Base-by-base conservation (phyloP, 2,113 vertebrate species). In the Proteles cristata region DNA sequence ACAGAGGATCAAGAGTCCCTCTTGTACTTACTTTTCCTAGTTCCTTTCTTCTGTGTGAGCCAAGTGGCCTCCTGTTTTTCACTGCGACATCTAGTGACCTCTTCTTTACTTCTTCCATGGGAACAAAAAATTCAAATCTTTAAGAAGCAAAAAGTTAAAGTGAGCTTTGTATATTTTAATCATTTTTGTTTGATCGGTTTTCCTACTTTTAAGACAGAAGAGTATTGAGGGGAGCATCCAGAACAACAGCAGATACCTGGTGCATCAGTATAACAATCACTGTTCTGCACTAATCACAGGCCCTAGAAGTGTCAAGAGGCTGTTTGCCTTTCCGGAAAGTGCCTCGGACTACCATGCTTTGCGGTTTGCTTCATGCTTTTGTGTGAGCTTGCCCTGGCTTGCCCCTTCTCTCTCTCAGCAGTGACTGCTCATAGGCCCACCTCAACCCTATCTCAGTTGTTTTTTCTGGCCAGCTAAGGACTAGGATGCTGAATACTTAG, bases 51-150 rank as follows among this genome's bases (percentile, higher is more conserved):
- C 99, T 99, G 79, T 99, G 99, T 25, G 98, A 99, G 96, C 99
- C 98, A 88, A 99, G 99, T 0, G 99, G 99, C 88, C 98, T 99
- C 87, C 99, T 99, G 95, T 99, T 99, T 97, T 99, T 99, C 96
- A 99, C 99, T 0, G 99, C 98, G 1, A 99, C 92, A 5, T 99
- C 99, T 97, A 99, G 94, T 28, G 99, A 99, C 93, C 99, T 99
- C 92, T 93, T 99, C 98, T 98, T 98, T 61, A 99, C 99, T 48
- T 99, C 99, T 95, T 99, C 98, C 89, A 99, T 97, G 26, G 99
- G 97, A 82, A 99, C 99, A 31, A 99, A 98, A 98, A 99, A 99
- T 97, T 99, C 99, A 93, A 99, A 99, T 98, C 99, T 99, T 96
- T 77, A 96, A 93, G 90, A 90, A 92, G 39, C 14, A 96, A 80